Conservation (phyloP, 2,888 invertebrate genomes). For the Prosopocoilus inquinatus region DNA sequence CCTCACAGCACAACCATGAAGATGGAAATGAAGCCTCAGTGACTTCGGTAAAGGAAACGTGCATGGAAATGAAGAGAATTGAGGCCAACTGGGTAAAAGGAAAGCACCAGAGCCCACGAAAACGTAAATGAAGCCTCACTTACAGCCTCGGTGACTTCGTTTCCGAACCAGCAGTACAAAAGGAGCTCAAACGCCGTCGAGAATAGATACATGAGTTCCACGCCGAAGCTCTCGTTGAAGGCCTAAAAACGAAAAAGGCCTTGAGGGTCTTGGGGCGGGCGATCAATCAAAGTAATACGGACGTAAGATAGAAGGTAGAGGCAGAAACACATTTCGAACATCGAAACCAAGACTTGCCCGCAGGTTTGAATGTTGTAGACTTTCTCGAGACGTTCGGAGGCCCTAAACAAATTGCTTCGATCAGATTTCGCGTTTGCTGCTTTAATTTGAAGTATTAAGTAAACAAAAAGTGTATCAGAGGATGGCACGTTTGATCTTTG, state of each 20-base stretch:
- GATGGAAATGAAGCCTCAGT: no score
- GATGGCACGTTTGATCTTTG: no score
- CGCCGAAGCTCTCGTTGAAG: background rate
- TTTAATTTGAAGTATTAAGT: no score
- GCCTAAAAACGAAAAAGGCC: background rate
- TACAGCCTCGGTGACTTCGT: slow-evolving; percentile 26
- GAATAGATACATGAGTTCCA: background rate
- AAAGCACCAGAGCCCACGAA: background rate
- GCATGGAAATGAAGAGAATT: no score
- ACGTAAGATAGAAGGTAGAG: slow-evolving; percentile 33
- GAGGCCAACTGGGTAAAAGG: no score
- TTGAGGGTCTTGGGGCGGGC: background rate
- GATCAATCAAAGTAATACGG: slow-evolving; percentile 8
- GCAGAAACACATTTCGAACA: slow-evolving; percentile 36
- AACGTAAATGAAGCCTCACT: background rate
- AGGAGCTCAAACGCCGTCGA: slow-evolving; percentile 21
- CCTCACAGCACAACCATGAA: no score
- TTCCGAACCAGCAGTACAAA: slow-evolving; percentile 26
- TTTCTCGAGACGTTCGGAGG: slow-evolving; percentile 31
- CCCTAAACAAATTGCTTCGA: slow-evolving; percentile 20
- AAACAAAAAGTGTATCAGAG: no score
- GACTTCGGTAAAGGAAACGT: no score
- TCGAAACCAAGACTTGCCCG: slow-evolving; percentile 33
- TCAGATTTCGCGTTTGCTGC: no score
- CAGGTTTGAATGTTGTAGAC: slow-evolving; percentile 34